A percentile compares a stretch with the other conserved stretches of the same genome.
Evolutionary conservation across 2,888 invertebrate species (phyloP).

Genomic region (Lydus trimaculatus): DNA sequence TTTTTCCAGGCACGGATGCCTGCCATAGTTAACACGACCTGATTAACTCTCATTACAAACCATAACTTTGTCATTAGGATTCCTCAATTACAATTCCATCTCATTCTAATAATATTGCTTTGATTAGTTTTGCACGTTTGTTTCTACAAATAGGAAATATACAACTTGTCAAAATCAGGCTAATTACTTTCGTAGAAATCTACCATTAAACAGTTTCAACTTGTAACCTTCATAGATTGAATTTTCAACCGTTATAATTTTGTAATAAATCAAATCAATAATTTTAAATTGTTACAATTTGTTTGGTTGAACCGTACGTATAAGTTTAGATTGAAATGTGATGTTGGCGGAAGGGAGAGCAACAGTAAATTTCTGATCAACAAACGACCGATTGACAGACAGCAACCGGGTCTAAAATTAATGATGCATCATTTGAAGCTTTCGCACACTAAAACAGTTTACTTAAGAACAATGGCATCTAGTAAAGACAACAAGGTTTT

Average conservation of each 20-base stretch:
- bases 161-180: not conserved
- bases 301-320: not conserved
- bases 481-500: slow-evolving; percentile 37
- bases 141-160: not conserved
- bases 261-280: not conserved
- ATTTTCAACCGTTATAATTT: not conserved
- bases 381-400: slow-evolving; percentile 40
- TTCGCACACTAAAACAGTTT: slow-evolving; percentile 35
- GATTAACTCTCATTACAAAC: slow-evolving; percentile 37
- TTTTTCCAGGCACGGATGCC: slow-evolving; percentile 35
- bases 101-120: not conserved
- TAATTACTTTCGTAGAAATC: not conserved
- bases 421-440: slow-evolving; percentile 39
- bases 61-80: not conserved
- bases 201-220: not conserved
- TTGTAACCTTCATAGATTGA: not conserved
- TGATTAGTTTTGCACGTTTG: not conserved
- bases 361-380: slow-evolving; percentile 24
- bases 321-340: not conserved
- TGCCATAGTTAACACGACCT: slow-evolving; percentile 34
- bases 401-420: slow-evolving; percentile 36
- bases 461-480: slow-evolving; percentile 30
- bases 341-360: not conserved
- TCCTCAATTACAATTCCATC: not conserved
- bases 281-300: not conserved